Evolutionary conservation across 2,113 vertebrate genomes (phyloP).

Genomic region (Paradoxurus hermaphroditus): DNA sequence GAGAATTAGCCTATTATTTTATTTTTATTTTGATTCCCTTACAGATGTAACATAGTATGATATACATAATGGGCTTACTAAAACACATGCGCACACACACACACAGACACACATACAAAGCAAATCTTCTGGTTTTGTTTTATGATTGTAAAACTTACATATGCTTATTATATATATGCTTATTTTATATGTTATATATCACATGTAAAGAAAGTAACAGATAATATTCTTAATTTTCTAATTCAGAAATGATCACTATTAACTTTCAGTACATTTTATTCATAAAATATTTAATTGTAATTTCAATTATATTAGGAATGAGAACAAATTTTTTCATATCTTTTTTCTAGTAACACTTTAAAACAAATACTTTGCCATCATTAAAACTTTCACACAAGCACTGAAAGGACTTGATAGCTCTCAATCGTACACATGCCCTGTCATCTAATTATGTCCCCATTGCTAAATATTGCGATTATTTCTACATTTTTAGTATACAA

Average conservation of each 20-base stretch:
- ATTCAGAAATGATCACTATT: background rate
- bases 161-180: slow-evolving; percentile 16
- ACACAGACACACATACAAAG: background rate
- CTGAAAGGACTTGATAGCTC: background rate
- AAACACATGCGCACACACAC: background rate
- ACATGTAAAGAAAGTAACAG: slow-evolving; percentile 1
- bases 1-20: background rate
- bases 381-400: background rate
- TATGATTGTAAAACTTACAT: slow-evolving; percentile 13
- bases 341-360: background rate
- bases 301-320: slow-evolving; percentile 27
- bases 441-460: background rate
- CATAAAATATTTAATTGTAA: slow-evolving; percentile 39
- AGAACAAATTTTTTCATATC: background rate
- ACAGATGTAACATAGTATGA: background rate
- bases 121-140: background rate
- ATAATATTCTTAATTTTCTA: background rate
- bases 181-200: background rate
- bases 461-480: slow-evolving; percentile 3
- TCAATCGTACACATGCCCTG: background rate
- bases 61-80: background rate
- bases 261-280: background rate
- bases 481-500: background rate
- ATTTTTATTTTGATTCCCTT: background rate
- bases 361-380: slow-evolving; percentile 24